A percentile compares a stretch with the other conserved stretches of the same genome.
Conservation (phyloP, 2,113 vertebrate genomes). For the Axis porcinus region DNA sequence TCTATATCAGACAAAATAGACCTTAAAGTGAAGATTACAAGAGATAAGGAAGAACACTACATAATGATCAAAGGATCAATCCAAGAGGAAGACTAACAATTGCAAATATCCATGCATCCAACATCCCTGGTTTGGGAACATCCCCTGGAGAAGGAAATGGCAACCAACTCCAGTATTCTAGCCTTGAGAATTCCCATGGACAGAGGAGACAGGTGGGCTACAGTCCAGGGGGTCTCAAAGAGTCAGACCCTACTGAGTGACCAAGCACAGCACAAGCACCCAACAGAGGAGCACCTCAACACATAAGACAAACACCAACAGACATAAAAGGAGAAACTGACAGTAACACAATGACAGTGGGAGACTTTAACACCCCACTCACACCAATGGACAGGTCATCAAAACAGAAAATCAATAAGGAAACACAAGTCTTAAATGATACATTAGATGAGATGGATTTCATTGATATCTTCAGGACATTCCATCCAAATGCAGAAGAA, state of each 20-base stretch:
- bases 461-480: background rate
- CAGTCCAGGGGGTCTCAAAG: background rate
- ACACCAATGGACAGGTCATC: background rate
- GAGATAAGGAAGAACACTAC: background rate
- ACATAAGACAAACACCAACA: background rate
- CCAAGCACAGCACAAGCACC: background rate
- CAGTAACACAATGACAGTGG: background rate
- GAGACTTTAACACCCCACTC: background rate
- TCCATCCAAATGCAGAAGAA: background rate
- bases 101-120: background rate
- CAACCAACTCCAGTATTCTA: background rate
- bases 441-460: background rate
- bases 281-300: background rate
- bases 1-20: background rate
- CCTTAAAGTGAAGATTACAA: background rate
- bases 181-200: background rate
- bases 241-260: background rate
- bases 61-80: background rate
- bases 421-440: background rate
- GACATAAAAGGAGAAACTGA: background rate
- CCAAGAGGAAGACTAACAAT: background rate
- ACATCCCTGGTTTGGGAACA: background rate
- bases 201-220: background rate
- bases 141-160: background rate
- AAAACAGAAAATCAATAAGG: background rate